Base-by-base conservation (phyloP, 1,140 invertebrate species). In the Drosophila pallidifrons region DNA sequence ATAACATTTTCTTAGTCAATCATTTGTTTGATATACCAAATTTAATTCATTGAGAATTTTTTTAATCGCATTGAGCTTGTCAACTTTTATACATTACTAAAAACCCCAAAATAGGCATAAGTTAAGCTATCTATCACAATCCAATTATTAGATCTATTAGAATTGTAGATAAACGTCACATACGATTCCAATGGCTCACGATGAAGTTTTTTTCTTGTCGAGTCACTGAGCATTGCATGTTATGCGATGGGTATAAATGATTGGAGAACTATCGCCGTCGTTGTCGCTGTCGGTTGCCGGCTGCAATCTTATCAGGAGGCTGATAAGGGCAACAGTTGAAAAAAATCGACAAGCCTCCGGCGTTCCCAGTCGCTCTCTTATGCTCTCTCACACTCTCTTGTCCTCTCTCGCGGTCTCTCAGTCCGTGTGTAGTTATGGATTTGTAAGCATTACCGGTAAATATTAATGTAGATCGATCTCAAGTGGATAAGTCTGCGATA, bases 191-290 rank as follows among this genome's bases (percentile, higher is more conserved):
- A 54, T 59, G 7, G 28, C 7, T 75, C 57, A 79, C 16, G 16
- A 35, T 76, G 49, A 69, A n/a, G 49, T 32, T 43, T 16, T 16
- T 13, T 20, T 60, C 41, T 59, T 63, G 74, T 55, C 43, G 15
- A 32, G 59, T 75, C 82, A 82, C 11, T 20, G 15, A 49, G 59
- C 46, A 52, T 64, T 81, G 78, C 70, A 66, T 32, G 35, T 76
- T 65, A 41, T 8, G 32, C 15, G 16, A 43, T 15, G 61, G 45
- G 30, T 25, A 38, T 54, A 52, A 32, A 13, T 38, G 28, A 54
- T 28, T 58, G 54, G 52, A 38, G 38, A 52, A 49, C 49, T 66
- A 11, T 38, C 7, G 38, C 5, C 16, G 46, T 60, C 10, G 20
- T 3, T 25, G 20, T 25, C 20, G 20, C 3, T 25, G 20, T 25